A percentile compares a stretch with the other conserved stretches of the same genome.
These are phyloP conservation scores for Clitarchus hookeri DNA, from an alignment of 2,888 invertebrate genomes.

Conservation along the genomic window DNA sequence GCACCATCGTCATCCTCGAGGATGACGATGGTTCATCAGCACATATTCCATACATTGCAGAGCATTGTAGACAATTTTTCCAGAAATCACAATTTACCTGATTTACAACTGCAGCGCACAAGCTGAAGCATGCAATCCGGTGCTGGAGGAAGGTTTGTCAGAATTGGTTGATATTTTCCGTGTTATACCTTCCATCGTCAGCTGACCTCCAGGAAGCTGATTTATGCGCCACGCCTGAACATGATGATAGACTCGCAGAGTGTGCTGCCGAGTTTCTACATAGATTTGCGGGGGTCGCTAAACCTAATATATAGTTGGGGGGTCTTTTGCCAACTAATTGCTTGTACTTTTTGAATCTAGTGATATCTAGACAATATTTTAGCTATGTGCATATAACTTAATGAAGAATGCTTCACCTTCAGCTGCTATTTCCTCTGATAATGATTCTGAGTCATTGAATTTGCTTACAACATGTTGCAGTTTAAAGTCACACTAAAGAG, in stretches of 20 bases:
- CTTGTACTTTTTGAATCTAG: slow-evolving; percentile 1
- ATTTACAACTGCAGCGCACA: background rate
- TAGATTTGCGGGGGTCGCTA: background rate
- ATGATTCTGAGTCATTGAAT: slow-evolving; percentile 11
- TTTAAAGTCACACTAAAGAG: background rate
- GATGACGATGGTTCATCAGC: too few species aligned
- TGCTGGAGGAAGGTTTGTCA: background rate
- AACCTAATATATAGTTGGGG: background rate
- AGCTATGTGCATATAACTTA: background rate
- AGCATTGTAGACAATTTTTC: background rate
- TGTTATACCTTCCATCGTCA: slow-evolving; percentile 3
- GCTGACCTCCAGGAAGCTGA: background rate
- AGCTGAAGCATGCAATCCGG: background rate
- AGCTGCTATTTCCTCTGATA: slow-evolving; percentile 10
- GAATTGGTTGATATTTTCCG: background rate
- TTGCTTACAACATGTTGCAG: background rate
- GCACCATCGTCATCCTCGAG: too few species aligned
- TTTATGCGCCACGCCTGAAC: background rate
- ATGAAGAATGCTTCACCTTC: background rate
- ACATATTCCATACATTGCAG: background rate
- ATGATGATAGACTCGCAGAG: background rate
- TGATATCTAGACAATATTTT: background rate
- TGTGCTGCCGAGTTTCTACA: slow-evolving; percentile 19
- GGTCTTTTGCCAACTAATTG: background rate
- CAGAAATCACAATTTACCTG: slow-evolving; percentile 1